These are phyloP conservation scores for Litocranius walleri DNA, from an alignment of 2,113 vertebrate genomes.

Conservation along the genomic window DNA sequence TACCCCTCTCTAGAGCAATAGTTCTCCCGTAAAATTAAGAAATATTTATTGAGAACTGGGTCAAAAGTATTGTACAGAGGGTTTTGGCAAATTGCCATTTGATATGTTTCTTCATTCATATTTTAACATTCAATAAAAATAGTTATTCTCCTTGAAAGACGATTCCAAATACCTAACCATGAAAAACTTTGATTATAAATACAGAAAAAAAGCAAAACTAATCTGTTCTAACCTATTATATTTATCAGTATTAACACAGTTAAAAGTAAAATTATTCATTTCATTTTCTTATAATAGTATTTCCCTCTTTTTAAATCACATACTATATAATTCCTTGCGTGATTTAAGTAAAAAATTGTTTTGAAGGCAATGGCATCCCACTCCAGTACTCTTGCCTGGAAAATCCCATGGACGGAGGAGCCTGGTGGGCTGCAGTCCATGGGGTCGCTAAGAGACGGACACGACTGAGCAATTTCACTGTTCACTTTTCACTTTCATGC, in stretches of 20 bases:
- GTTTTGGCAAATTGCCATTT: neutral
- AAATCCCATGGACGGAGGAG: too few species aligned
- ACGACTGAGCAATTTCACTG: too few species aligned
- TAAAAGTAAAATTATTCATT: neutral
- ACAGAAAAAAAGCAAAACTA: neutral
- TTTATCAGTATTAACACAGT: neutral
- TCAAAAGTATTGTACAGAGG: neutral
- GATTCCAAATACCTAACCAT: neutral
- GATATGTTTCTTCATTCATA: neutral
- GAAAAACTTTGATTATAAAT: neutral
- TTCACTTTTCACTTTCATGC: too few species aligned
- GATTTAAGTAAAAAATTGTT: neutral
- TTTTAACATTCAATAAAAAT: neutral
- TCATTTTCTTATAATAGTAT: neutral
- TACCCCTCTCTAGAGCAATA: neutral
- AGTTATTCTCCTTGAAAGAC: neutral
- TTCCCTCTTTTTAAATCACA: neutral
- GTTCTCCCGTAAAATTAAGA: neutral
- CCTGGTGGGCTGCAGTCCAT: too few species aligned
- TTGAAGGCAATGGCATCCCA: neutral
- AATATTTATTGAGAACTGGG: neutral
- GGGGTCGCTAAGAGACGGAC: too few species aligned
- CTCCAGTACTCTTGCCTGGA: too few species aligned
- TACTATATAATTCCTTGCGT: slow-evolving; percentile 22
- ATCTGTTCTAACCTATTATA: neutral